Evolutionary conservation across 2,113 vertebrate species (phyloP), one percentile per base, ranked within the genome.

Genomic region (Sminthopsis crassicaudata): DNA sequence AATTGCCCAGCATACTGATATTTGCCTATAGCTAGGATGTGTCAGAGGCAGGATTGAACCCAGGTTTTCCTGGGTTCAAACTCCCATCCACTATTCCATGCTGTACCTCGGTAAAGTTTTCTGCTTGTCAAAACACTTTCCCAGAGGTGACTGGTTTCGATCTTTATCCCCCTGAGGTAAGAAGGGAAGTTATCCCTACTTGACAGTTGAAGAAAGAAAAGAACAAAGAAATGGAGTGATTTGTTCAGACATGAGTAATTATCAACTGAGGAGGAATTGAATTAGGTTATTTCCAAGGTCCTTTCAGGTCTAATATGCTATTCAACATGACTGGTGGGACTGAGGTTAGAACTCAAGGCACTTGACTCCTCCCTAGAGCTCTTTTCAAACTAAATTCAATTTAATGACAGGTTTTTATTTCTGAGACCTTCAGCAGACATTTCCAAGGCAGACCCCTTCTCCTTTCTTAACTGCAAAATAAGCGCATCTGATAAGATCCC

Each of bases 201-300:
- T 88, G 94, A 51, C 55, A 95, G 54, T 14, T 91, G 26, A 91
- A 46, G 53, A 55, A 53, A 55, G 19, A 26, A 2, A 92, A 96
- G 89, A 92, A 90, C 92, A 91, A 5, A 95, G 76, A 93, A 6
- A 94, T 16, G 90, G 26, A n/a, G 91, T 94, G 92, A 30, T 84
- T 57, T 92, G 19, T 91, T 93, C 95, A 19, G 92, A 91, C 14
- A 46, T 46, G 67, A 84, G 67, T 42, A 84, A 84, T 84, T 84
- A 84, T 42, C 16, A 84, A 84, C 67, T 84, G 67, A 84, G 67
- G 67, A 84, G 67, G 67, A 84, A 84, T 42, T 84, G 67, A 84
- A 84, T 84, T 84, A 84, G 67, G 67, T 84, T 84, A 84, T 84
- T 84, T 84, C 67, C 42, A 84, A 84, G 67, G 67, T 84, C n/a